Percentiles rank a stretch among this genome's conserved stretches.
Conservation (phyloP, 2,797 vertebrate species). For the Aphelocoma californica region DNA sequence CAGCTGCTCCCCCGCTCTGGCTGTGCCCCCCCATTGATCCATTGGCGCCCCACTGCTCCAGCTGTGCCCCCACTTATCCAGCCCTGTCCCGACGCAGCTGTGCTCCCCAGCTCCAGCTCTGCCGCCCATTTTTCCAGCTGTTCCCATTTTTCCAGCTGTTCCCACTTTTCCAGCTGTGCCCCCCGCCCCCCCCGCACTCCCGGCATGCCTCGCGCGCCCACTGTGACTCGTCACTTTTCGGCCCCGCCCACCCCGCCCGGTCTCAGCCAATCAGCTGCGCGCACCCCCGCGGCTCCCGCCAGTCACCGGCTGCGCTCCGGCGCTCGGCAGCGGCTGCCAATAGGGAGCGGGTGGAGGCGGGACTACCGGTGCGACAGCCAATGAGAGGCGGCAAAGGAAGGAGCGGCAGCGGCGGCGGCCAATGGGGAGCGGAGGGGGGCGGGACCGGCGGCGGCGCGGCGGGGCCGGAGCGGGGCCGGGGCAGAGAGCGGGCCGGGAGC, state of each 20-base stretch:
- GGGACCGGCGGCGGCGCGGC: accelerated
- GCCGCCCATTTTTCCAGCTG: too few species aligned
- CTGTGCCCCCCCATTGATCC: too few species aligned
- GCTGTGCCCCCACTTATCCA: too few species aligned
- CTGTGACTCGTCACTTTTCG: not conserved
- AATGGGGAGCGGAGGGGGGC: not conserved
- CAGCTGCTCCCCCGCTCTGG: too few species aligned
- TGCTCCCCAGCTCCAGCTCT: too few species aligned
- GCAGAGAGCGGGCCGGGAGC: not conserved
- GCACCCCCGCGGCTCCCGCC: accelerated
- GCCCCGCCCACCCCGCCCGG: not conserved
- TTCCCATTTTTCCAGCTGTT: not conserved
- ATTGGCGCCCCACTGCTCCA: too few species aligned
- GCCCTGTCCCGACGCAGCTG: too few species aligned
- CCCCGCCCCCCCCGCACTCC: too few species aligned
- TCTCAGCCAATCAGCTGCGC: not conserved
- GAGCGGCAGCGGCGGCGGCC: accelerated
- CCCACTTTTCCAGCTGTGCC: too few species aligned
- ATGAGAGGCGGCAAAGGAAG: too few species aligned
- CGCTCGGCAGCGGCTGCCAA: not conserved
- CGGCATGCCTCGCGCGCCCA: not conserved
- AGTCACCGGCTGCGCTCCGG: not conserved
- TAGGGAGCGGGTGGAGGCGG: not conserved
- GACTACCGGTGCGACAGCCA: not conserved
- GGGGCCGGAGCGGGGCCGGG: too few species aligned